Evolutionary conservation across 2,797 vertebrate species (phyloP).

Genomic region (Harpagifer antarcticus): DNA sequence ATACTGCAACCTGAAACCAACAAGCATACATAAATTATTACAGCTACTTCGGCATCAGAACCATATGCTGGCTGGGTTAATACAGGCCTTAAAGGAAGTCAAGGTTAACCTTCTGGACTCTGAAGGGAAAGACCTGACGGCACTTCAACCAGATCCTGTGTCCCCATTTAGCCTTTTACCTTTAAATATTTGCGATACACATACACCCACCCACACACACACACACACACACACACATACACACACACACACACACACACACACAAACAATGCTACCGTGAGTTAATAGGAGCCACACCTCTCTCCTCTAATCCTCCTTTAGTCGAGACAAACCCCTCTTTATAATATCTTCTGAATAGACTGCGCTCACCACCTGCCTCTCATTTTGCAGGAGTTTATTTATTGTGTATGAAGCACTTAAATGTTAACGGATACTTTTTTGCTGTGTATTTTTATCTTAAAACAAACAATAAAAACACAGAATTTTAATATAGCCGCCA

Average conservation of each 20-base stretch:
- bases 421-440: background rate
- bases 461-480: background rate
- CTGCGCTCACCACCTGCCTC: slow-evolving; percentile 66
- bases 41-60: slow-evolving; percentile 16
- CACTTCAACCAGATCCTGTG: slow-evolving; percentile 35
- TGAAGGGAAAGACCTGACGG: slow-evolving; percentile 35
- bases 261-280: slow-evolving; percentile 49
- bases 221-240: background rate
- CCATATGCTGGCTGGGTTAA: slow-evolving; percentile 18
- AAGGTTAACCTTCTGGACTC: slow-evolving; percentile 27
- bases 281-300: slow-evolving; percentile 78
- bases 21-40: slow-evolving; percentile 44
- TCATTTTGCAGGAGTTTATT: slow-evolving; percentile 11
- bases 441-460: background rate
- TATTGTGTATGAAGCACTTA: slow-evolving; percentile 19
- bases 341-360: slow-evolving; percentile 70
- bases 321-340: slow-evolving; percentile 72
- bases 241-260: slow-evolving; percentile 44
- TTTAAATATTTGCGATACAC: slow-evolving; percentile 15
- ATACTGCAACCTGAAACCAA: slow-evolving; percentile 48
- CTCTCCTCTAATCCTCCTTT: slow-evolving; percentile 71
- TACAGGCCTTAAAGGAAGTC: background rate
- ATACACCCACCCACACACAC: background rate
- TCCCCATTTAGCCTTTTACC: slow-evolving; percentile 37
- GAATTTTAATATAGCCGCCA: background rate